Evolutionary conservation across 1,140 invertebrate species (phyloP), one percentile per base, ranked within the genome.

Genomic region (Eupeodes corollae): DNA sequence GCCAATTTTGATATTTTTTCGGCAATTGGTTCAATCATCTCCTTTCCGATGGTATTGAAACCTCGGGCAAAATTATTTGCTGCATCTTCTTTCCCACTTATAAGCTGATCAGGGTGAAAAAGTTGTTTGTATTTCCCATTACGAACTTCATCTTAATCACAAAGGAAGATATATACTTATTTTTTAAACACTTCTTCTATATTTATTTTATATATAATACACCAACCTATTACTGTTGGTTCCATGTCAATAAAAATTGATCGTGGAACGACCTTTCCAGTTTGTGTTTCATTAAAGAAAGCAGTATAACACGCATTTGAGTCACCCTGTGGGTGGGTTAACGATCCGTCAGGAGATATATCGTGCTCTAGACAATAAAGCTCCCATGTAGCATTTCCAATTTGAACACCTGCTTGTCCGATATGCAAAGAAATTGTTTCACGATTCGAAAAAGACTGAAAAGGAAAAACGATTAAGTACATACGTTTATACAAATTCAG

Each of bases 401-500:
- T 88, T 71, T 91, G 88, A 35, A 89, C 84, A 41, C 88, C 88
- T 18, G 87, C 87, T 71, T 91, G 88, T 10, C 87, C 87, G 50
- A 90, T 75, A 69, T 89, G 86, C 52, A 89, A 72, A 47, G 80
- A 85, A 49, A 90, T 83, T 67, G 83, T 86, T 72, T 90, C 87
- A 49, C 69, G 31, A 26, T 26, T 26, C 8, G 21, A 26, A 26
- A 26, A 26, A 26, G 21, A 26, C 21, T 26, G 3, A 5, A 26
- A 26, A 26, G 8, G 8, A 26, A 26, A 26, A n/a, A n/a, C n/a
- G n/a, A n/a, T n/a, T 26, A 26, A 26, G 8, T 5, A 26, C 3
- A 26, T 26, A 26, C 3, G 8, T 8, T 26, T 26, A 26, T n/a
- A n/a, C n/a, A n/a, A n/a, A 26, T 5, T 5, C 21, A 5, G 21